phyloP scores from a whole-genome alignment of 2,797 vertebrate species.

The Rhabdophis nuchalis region DNA sequence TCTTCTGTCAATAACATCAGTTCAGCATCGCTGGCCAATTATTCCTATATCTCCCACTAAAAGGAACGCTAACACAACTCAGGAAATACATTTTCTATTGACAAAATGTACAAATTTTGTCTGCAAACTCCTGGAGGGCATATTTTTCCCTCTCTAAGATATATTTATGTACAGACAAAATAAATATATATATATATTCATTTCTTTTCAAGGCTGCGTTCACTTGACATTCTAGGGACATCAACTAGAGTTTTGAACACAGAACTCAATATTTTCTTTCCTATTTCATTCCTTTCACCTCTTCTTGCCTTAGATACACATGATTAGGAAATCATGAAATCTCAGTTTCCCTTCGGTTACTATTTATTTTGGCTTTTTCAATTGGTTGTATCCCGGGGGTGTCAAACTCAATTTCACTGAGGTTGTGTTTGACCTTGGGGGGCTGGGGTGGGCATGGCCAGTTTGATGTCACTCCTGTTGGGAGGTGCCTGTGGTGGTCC shows the following conservation, averaged over 20 bases:
- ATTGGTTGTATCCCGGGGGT: neutral
- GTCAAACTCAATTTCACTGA: too few relatives aligned
- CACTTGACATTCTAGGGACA: neutral
- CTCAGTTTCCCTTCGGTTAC: neutral
- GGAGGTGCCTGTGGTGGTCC: too few relatives aligned
- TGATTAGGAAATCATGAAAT: neutral
- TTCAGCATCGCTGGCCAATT: slow-evolving; percentile 30
- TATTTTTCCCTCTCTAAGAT: neutral
- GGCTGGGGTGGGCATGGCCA: too few relatives aligned
- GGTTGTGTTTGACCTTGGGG: too few relatives aligned
- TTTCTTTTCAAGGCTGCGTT: neutral
- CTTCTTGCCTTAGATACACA: neutral
- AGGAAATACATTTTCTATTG: neutral
- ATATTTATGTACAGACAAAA: neutral
- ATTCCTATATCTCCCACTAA: slow-evolving; percentile 9
- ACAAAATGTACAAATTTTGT: neutral
- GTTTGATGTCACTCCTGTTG: too few relatives aligned
- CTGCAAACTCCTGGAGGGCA: neutral
- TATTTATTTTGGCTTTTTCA: neutral
- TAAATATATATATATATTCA: neutral
- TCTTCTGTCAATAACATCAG: slow-evolving; percentile 31
- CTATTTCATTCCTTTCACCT: neutral
- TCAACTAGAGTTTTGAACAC: neutral
- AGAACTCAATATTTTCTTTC: neutral
- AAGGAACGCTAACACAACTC: neutral